Evolutionary conservation across 2,888 invertebrate species (phyloP).

Genomic region (Sericinus montela): DNA sequence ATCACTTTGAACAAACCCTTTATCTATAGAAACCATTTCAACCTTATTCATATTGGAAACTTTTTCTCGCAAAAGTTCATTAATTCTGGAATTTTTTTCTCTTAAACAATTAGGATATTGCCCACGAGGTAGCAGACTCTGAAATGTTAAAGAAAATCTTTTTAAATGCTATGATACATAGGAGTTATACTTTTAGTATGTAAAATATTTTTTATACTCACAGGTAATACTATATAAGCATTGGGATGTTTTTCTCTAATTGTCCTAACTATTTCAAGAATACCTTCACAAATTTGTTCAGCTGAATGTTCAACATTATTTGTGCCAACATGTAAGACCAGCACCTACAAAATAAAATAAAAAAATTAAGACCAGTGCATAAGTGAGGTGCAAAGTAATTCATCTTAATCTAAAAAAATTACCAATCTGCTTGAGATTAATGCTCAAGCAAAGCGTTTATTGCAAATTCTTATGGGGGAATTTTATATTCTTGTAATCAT

Average conservation of each 20-base stretch:
- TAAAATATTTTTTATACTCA: constrained; percentile 68
- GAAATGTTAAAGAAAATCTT: constrained; percentile 40
- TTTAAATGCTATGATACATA: background rate
- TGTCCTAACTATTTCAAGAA: constrained; percentile 86
- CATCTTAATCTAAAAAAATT: too few relatives aligned
- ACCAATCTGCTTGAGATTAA: too few relatives aligned
- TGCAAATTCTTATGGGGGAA: too few relatives aligned
- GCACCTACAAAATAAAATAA: constrained; percentile 78
- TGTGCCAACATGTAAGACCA: constrained; percentile 92
- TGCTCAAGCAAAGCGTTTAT: too few relatives aligned
- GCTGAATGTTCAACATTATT: constrained; percentile 90
- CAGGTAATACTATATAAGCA: constrained; percentile 91
- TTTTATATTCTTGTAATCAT: too few relatives aligned
- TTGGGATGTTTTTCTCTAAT: constrained; percentile 88
- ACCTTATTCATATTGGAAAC: constrained; percentile 82
- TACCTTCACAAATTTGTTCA: constrained; percentile 90
- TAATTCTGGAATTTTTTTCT: constrained; percentile 87
- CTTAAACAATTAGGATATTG: constrained; percentile 90
- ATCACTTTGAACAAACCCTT: constrained; percentile 87
- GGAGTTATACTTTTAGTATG: background rate
- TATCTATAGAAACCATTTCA: constrained; percentile 88
- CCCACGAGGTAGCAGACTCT: constrained; percentile 94
- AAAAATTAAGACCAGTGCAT: too few relatives aligned
- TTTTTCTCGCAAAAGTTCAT: constrained; percentile 84
- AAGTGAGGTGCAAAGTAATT: too few relatives aligned